These are phyloP conservation scores for Stenichneumon culpator DNA, from an alignment of 2,888 invertebrate species.

Conservation along the genomic window DNA sequence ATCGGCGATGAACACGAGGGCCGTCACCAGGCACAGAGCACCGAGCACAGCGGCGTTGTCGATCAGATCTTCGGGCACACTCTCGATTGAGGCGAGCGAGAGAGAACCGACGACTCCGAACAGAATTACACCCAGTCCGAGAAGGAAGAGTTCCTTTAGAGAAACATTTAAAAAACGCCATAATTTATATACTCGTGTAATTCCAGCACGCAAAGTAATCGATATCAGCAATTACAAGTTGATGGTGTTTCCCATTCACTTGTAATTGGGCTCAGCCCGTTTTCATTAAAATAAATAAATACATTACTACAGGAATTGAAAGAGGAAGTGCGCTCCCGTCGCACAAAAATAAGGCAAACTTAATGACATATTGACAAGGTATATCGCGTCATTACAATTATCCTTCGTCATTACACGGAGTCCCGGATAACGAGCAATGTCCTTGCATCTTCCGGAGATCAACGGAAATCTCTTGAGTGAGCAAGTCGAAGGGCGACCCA, in stretches of 20 bases:
- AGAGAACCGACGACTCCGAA: conserved; percentile 90
- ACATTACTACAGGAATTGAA: not conserved
- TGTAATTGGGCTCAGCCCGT: too few species aligned
- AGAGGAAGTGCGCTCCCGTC: conserved; percentile 29
- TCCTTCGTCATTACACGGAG: conserved; percentile 14
- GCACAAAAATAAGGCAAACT: conserved; percentile 4
- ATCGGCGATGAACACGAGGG: conserved; percentile 90
- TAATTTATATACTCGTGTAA: not conserved
- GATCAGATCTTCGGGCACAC: conserved; percentile 89
- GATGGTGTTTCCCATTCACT: too few species aligned
- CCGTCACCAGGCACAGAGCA: conserved; percentile 89
- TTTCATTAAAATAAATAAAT: too few species aligned
- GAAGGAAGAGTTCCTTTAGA: conserved; percentile 88
- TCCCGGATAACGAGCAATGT: conserved; percentile 29
- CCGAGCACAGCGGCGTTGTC: conserved; percentile 91
- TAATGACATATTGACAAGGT: conserved; percentile 24
- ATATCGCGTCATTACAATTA: conserved; percentile 31
- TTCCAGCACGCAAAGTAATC: conserved; percentile 13
- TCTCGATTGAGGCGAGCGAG: conserved; percentile 90
- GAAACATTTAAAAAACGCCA: conserved; percentile 6
- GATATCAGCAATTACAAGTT: not conserved
- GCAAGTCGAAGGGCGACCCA: conserved; percentile 66
- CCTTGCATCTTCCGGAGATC: conserved; percentile 55
- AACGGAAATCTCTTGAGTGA: conserved; percentile 45
- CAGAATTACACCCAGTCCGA: conserved; percentile 90